Base-by-base conservation (phyloP, 2,888 invertebrate genomes). In the Entomobrya proxima region DNA sequence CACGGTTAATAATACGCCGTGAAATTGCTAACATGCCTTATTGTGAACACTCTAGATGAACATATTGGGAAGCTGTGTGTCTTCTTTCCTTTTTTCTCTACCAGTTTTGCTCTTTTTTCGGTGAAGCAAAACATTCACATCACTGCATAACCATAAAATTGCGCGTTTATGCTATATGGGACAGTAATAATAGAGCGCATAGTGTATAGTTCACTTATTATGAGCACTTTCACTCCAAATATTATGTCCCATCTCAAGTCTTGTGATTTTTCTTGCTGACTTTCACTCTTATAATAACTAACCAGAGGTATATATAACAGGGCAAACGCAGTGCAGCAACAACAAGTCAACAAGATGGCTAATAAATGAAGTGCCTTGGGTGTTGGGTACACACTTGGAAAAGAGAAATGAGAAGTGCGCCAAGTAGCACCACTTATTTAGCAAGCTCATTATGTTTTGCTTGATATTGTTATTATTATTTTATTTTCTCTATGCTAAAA, bases 301-400 rank as follows among this genome's bases (percentile, higher is more conserved):
- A 21, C 52, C 21, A 52, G 1, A n/a, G n/a, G n/a, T 5, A 21
- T 18, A 52, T 2, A 21, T 7, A 24, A 21, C 18, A 21, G 3
- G n/a, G 18, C 52, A 78, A n/a, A n/a, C n/a, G n/a, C n/a, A n/a
- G n/a, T n/a, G 30, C 27, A 21, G 2, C 5, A 52, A 21, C 52
- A 21, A 32, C 37, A 77, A 77, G 44, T 78, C 35, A 50, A 69
- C 61, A 47, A 58, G 77, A 77, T 79, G 32, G 69, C 52, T 79
- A 79, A 79, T 79, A 64, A 69, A 79, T 79, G 79, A 79, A 79
- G 67, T 67, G 67, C 37, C 75, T 76, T 52, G 18, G 21, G n/a
- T 79, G 55, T 76, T 52, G 18, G 21, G n/a, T 79, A 27, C 27
- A 61, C 27, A 44, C 61, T 18, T 27, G 5, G 13, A 67, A n/a